phyloP scores from a whole-genome alignment of 2,888 invertebrate species.

The Neoscelio sp. region DNA sequence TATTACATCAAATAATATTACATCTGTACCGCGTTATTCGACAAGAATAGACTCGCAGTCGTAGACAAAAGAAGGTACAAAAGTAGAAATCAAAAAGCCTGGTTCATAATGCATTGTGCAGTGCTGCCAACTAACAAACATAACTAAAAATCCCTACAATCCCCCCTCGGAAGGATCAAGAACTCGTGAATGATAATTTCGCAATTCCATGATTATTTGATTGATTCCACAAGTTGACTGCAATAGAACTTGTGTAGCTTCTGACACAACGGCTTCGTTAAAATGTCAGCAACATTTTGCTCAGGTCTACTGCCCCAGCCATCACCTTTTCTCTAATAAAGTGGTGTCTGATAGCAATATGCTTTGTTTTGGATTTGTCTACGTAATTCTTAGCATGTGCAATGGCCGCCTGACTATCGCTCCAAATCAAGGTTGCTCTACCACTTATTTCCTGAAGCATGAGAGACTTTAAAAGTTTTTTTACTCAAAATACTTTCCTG shows the following conservation, averaged over 20 bases:
- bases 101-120: no score
- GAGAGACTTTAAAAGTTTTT: conserved; percentile 27
- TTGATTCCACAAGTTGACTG: no score
- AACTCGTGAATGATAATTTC: no score
- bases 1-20: no score
- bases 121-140: background rate
- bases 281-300: conserved; percentile 37
- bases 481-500: conserved; percentile 42
- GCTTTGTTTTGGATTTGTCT: conserved; percentile 32
- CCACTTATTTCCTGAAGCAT: conserved; percentile 10
- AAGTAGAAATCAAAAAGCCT: no score
- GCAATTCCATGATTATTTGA: no score
- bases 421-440: conserved; percentile 24
- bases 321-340: conserved; percentile 37
- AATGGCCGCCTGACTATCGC: conserved; percentile 54
- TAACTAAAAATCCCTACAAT: conserved; percentile 23
- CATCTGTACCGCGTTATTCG: no score
- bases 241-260: conserved; percentile 21
- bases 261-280: conserved; percentile 29
- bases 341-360: conserved; percentile 47
- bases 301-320: conserved; percentile 21
- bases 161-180: conserved; percentile 43
- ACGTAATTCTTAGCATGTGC: conserved; percentile 43
- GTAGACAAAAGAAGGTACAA: no score
- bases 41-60: no score